A percentile compares a stretch with the other conserved stretches of the same genome.
phyloP scores from a whole-genome alignment of 2,113 vertebrate genomes.

The rat (Rattus norvegicus) region DNA sequence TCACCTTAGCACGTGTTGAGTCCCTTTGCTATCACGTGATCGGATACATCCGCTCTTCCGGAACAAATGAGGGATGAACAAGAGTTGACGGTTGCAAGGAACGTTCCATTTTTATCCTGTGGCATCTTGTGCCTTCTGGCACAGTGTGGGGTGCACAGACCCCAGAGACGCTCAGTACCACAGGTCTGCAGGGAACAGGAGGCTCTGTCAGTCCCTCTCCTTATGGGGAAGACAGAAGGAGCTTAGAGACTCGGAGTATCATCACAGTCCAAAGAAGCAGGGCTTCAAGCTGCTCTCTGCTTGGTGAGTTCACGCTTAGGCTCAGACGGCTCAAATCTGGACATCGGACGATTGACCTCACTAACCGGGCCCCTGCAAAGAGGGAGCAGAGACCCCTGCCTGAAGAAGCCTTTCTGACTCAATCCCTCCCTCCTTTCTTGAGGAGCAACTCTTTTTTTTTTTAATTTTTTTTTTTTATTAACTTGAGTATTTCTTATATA shows the following conservation, averaged over 20 bases:
- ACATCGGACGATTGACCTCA: fast-evolving
- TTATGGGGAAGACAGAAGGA: neutral
- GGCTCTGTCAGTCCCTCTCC: neutral
- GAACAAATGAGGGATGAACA: neutral
- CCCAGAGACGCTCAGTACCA: neutral
- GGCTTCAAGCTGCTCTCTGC: neutral
- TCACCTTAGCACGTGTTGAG: neutral
- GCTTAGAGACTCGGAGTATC: neutral
- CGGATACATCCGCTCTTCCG: neutral
- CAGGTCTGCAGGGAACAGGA: neutral
- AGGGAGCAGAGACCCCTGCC: fast-evolving
- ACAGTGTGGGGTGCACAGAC: neutral
- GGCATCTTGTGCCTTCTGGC: neutral
- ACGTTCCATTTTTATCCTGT: neutral
- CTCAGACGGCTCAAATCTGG: neutral
- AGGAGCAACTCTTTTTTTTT: neutral
- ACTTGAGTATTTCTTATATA: no score
- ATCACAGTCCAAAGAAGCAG: neutral
- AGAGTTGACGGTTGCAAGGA: neutral
- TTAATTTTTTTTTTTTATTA: no score
- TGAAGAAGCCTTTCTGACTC: neutral
- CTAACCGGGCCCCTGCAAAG: no score
- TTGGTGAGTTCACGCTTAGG: neutral
- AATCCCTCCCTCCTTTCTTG: fast-evolving
- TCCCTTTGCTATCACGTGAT: neutral